Evolutionary conservation across 2,888 invertebrate genomes (phyloP), one percentile per base, ranked within the genome.

Genomic region (Drosophila recens): DNA sequence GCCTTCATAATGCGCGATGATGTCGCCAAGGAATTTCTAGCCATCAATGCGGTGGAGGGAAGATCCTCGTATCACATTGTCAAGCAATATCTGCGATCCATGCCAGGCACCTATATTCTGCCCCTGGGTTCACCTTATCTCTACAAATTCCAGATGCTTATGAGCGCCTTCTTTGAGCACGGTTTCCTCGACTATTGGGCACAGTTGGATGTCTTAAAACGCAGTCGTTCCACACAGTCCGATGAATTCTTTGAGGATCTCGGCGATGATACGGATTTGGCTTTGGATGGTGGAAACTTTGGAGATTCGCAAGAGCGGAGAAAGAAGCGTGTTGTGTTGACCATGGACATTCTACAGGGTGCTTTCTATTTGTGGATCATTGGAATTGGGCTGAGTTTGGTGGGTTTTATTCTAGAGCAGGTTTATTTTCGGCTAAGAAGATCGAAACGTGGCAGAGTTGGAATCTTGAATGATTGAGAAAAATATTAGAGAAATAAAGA

Each of bases 151-250:
- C 87, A 91, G 34, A n/a, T 36, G 1, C 56, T 90, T 13, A 13
- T 89, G 0, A 87, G 82, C 52, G 65, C 75, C 9, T 87, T 90
- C 33, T 79, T 74, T 56, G 92, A 92, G 53, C 77, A 83, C 20
- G 92, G 92, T 3, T 71, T 92, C 4, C 68, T 89, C 3, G 82
- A 90, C n/a, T 82, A 91, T 53, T 92, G 92, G 92, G 72, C 79
- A 15, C 73, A 76, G 3, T 67, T 76, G 59, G 87, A 85, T 57
- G 53, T 75, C 0, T 42, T 74, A 4, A 66, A 46, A 0, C 65
- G 79, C 2, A 74, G 51, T 23, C 67, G 74, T 1, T 76, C 81
- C 0, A 75, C 79, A 0, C 68, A 79, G 52, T 87, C 84, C 0
- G 81, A 82, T 13, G 81, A 90, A 51, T 82, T 75, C 43, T 74